Base-by-base conservation (phyloP, 2,888 invertebrate species). In the Tetragonula carbonaria region DNA sequence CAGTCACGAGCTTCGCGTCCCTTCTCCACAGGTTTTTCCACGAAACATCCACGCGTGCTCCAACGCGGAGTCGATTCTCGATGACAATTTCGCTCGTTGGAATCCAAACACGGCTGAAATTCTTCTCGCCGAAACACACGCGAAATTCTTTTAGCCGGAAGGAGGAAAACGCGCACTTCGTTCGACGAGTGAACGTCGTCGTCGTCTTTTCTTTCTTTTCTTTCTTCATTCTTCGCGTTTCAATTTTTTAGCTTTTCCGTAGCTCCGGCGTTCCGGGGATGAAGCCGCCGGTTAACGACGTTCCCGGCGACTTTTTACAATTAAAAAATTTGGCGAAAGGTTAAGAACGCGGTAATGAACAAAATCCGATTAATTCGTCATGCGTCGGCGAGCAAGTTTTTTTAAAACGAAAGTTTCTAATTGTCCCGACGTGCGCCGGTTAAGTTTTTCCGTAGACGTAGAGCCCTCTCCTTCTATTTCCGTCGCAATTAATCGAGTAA, bases 291-390 rank as follows among this genome's bases (percentile, higher is more conserved):
- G 68, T 80, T 65, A 74, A 65, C 51, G 51, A 65, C 57, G 74
- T 65, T 45, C 38, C 38, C 63, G 13, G 21, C 16, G 57, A 65
- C 73, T 78, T 72, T 74, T 28, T 70, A 50, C 78, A 73, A 86
- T 85, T 88, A 86, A 88, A 57, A 86, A 86, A 86, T 71, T 85
- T 78, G 68, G 23, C 67, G 75, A 62, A 82, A 82, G 18, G 55
- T 73, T 75, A 87, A 88, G 87, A 85, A 83, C 78, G 74, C 53
- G 79, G 72, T 87, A 85, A 88, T 80, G 85, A 88, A 88, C 74
- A 66, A 87, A 87, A 88, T 88, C 88, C 88, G 88, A 88, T 88
- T 88, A 88, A 87, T 88, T 87, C 85, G 78, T 85, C 88, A 80
- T 88, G 80, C 80, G 84, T 86, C 80, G 68, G 33, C 33, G 59